Conservation (phyloP, 2,888 invertebrate genomes). For the Liopterus haemorrhoidalis region DNA sequence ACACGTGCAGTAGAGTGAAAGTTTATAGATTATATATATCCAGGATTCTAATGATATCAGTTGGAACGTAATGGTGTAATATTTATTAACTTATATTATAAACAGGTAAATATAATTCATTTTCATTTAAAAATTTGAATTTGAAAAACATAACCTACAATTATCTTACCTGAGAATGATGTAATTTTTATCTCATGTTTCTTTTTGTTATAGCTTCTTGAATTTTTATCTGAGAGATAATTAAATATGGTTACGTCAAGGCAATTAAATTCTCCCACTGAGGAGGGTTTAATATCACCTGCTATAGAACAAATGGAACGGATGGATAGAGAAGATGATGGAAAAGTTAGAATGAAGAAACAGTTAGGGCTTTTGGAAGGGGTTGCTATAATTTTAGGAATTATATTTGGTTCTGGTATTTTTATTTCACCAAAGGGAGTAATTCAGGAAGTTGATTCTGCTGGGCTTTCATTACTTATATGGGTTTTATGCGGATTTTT, state of each 20-base stretch:
- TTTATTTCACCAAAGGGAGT: slow-evolving; percentile 96
- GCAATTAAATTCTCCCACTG: slow-evolving; percentile 42
- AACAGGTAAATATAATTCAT: no score
- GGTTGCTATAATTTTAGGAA: slow-evolving; percentile 88
- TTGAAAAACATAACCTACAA: no score
- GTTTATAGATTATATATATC: no score
- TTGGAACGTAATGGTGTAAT: no score
- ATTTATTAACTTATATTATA: no score
- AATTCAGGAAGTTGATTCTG: slow-evolving; percentile 80
- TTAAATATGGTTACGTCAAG: slow-evolving; percentile 49
- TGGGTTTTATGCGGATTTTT: slow-evolving; percentile 86
- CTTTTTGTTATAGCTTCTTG: no score
- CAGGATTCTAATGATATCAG: no score
- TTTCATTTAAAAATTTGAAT: no score
- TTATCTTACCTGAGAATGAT: no score
- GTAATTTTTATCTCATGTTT: no score
- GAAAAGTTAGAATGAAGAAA: slow-evolving; percentile 75
- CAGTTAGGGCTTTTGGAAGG: slow-evolving; percentile 86
- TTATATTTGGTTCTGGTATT: slow-evolving; percentile 92
- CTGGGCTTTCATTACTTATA: slow-evolving; percentile 78
- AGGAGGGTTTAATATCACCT: slow-evolving; percentile 44
- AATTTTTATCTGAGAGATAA: no score
- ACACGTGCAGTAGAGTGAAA: no score
- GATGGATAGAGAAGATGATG: slow-evolving; percentile 37
- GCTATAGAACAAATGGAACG: slow-evolving; percentile 22